Conservation (phyloP, 2,888 invertebrate species). For the Dasysyrphus albostriatus region DNA sequence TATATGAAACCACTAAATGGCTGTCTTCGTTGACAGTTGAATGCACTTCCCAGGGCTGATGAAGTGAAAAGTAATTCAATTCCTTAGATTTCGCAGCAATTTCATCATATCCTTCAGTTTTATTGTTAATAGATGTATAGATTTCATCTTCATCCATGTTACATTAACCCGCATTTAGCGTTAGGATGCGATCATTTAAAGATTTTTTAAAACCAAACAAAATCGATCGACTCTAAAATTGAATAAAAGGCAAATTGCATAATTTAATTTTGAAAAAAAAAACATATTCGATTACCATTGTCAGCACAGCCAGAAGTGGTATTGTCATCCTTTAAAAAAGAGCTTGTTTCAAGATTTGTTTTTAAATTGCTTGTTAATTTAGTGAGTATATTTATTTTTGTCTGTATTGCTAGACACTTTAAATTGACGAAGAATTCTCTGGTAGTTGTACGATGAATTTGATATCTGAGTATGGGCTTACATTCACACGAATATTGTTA, state of each 20-base stretch:
- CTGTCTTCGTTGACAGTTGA: slow-evolving; percentile 32
- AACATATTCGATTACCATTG: no score
- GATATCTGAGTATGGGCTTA: no score
- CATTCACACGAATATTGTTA: no score
- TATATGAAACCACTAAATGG: slow-evolving; percentile 43
- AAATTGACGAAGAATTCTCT: no score
- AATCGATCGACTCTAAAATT: not conserved
- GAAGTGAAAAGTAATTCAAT: slow-evolving; percentile 31
- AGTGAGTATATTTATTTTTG: no score
- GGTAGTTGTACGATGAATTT: no score
- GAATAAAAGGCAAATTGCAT: not conserved
- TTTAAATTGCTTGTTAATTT: no score
- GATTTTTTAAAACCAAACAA: not conserved
- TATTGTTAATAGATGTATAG: slow-evolving; percentile 77
- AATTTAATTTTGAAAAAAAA: not conserved
- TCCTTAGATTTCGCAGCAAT: slow-evolving; percentile 22
- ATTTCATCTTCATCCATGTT: slow-evolving; percentile 80
- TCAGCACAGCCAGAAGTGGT: no score
- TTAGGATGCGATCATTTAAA: slow-evolving; percentile 26
- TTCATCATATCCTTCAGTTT: slow-evolving; percentile 74
- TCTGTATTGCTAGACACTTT: no score
- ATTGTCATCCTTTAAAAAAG: no score
- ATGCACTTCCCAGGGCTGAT: slow-evolving; percentile 46
- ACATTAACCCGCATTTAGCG: slow-evolving; percentile 28
- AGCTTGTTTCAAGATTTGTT: no score